Evolutionary conservation across 2,797 vertebrate species (phyloP), one percentile per base, ranked within the genome.

Genomic region (Leuciscus waleckii): DNA sequence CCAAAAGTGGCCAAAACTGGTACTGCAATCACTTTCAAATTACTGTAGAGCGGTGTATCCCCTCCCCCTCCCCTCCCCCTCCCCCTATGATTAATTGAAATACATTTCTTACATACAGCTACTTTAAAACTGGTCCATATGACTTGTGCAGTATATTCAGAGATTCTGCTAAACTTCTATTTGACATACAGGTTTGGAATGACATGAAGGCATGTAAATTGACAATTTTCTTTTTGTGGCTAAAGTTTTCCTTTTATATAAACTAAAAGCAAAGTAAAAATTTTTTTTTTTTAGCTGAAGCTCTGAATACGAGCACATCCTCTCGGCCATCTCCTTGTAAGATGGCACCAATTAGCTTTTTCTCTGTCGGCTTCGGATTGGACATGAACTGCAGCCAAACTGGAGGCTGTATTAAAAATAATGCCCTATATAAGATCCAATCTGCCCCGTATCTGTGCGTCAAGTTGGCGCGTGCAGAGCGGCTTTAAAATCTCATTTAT

Each of bases 401-500:
- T 91, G 73, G 86, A 90, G 90, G 89, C 82, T 89, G 85, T 89
- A 91, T 92, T 91, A 87, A 91, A 92, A 92, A 91, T 88, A 90
- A 91, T 92, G 90, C 89, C 89, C 89, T 89, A 87, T 39, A 69
- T 89, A 86, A 91, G 85, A 91, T 89, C 87, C 89, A 88, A 89
- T 90, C 88, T 89, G 87, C 71, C 81, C 75, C 76, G 67, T 84
- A 79, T 87, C 88, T 89, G 81, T 77, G 79, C 84, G 90, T 89
- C 89, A 84, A 85, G 90, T 87, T 85, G 84, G 85, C 87, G 70
- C 84, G 5, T 54, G 70, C 89, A 82, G 91, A 91, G 93, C 90
- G 83, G 89, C 92, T 92, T 91, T 91, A 90, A 91, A 89, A 91
- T 88, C 90, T 90, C 82, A 91, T 90, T 93, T 91, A 89, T 91